Base-by-base conservation (phyloP, 64 coral and sea anemone species). In the Pachyseris speciosa region DNA sequence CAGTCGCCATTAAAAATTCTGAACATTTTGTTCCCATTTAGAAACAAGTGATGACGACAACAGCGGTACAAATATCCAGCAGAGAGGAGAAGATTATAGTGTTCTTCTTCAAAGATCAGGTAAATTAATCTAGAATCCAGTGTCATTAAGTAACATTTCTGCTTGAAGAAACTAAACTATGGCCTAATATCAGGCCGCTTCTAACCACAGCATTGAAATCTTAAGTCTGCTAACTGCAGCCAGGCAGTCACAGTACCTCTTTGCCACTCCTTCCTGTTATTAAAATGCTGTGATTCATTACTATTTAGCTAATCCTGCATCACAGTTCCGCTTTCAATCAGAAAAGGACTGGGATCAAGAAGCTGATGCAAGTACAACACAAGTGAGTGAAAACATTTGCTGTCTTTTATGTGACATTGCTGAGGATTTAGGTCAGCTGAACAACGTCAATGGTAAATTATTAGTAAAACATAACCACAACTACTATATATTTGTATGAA, bases 271-370 rank as follows among this genome's bases (percentile, higher is more conserved):
- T 71, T 36, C 12, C 30, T 20, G 24, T 41, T 34, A 8, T 68
- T 68, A 68, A 16, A 41, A 36, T 41, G n/a, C 69, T 17, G 74
- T 78, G 16, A 55, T 31, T 19, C 76, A 24, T 37, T 20, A 12
- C 66, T 81, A 22, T 19, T 29, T 39, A 94, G 92, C 70, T 29
- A 84, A 91, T 17, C 78, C 97, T 5, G 73, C 83, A 37, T 93
- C 97, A 74, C 90, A 95, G n/a, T 99, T 99, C 40, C 84, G 88
- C 32, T 99, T 99, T 50, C 78, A 95, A 15, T 80, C 85, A 72
- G 97, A 99, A 26, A 95, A 95, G 36, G 94, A 99, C 50, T 99
- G 94, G 97, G 90, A 99, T 59, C 78, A 95, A 64, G 74, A 80
- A 71, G 69, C 0, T 28, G 24, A 74, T 66, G 34, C 60, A 72